Evolutionary conservation across 2,888 invertebrate species (phyloP).

Genomic region (Archaeoteleia sp.): DNA sequence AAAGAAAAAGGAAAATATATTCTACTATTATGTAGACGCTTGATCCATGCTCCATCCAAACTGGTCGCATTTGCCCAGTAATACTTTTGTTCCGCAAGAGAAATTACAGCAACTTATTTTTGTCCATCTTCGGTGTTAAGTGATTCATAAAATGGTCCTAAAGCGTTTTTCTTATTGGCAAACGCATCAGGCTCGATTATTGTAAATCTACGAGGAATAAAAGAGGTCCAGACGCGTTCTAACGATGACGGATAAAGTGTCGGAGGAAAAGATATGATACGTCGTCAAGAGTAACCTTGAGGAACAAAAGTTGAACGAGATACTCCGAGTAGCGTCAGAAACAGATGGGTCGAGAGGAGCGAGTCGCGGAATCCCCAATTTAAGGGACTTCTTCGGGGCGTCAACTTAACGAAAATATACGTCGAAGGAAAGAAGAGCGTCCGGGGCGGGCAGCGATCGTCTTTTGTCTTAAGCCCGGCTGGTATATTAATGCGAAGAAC

Average conservation of each 20-base stretch:
- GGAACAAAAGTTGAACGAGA: slow-evolving; percentile 1
- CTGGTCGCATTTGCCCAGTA: no score
- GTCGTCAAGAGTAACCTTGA: slow-evolving; percentile 38
- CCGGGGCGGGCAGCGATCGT: slow-evolving; percentile 64
- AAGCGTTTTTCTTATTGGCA: no score
- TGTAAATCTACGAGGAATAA: no score
- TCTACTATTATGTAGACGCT: no score
- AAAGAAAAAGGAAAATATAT: no score
- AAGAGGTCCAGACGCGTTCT: slow-evolving; percentile 1
- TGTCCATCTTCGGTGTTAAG: slow-evolving; percentile 22
- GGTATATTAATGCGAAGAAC: slow-evolving; percentile 75
- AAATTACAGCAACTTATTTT: slow-evolving; percentile 35
- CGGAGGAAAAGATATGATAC: slow-evolving; percentile 23
- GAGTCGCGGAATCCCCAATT: slow-evolving; percentile 69
- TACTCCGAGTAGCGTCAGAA: no score
- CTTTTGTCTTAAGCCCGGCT: slow-evolving; percentile 72
- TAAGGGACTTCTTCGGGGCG: slow-evolving; percentile 68
- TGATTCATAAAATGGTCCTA: slow-evolving; percentile 35
- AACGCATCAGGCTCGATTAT: no score
- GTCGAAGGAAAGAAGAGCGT: slow-evolving; percentile 56
- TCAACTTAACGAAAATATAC: slow-evolving; percentile 74
- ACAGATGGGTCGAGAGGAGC: slow-evolving; percentile 5
- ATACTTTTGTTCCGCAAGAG: no score
- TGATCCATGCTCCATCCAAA: no score
- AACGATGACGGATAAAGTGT: slow-evolving; percentile 29